These are phyloP conservation scores for Chrysomallon squamiferum DNA, from an alignment of 1,140 invertebrate genomes.

Conservation along the genomic window DNA sequence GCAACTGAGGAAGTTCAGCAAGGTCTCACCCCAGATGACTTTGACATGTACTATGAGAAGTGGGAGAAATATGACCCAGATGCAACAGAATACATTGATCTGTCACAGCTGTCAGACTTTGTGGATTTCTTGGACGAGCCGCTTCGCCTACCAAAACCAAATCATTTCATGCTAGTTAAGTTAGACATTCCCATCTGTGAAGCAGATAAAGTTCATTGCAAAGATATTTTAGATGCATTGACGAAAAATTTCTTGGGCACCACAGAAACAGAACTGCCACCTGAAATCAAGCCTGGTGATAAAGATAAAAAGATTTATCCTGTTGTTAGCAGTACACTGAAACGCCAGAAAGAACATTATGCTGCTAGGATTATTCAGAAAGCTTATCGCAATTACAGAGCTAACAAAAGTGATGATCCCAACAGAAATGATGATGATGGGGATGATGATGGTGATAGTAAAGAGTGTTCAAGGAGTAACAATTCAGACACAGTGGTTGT, in stretches of 20 bases:
- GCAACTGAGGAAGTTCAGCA: slow-evolving; percentile 98
- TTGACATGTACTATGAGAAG: slow-evolving; percentile 99
- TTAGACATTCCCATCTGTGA: slow-evolving; percentile 99
- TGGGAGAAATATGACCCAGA: slow-evolving; percentile 99
- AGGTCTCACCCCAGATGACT: slow-evolving; percentile 96
- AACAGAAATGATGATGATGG: slow-evolving; percentile 14
- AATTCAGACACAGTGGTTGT: neutral
- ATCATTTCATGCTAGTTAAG: slow-evolving; percentile 98
- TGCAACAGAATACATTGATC: slow-evolving; percentile 95
- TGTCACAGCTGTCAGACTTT: slow-evolving; percentile 92
- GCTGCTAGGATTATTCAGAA: slow-evolving; percentile 94
- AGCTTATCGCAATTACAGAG: slow-evolving; percentile 73
- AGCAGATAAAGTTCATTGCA: slow-evolving; percentile 94
- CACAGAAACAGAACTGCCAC: slow-evolving; percentile 64
- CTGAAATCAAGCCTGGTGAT: slow-evolving; percentile 70
- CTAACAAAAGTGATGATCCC: slow-evolving; percentile 9
- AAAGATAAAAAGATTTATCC: slow-evolving; percentile 89
- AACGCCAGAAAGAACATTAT: slow-evolving; percentile 94
- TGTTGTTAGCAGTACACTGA: slow-evolving; percentile 89
- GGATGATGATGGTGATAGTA: slow-evolving; percentile 9
- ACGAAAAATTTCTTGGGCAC: slow-evolving; percentile 94
- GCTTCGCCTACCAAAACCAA: slow-evolving; percentile 91
- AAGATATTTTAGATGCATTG: slow-evolving; percentile 95
- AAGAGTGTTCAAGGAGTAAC: neutral
- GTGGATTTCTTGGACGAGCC: slow-evolving; percentile 76